A percentile compares a stretch with the other conserved stretches of the same genome.
Evolutionary conservation across 2,113 vertebrate genomes (phyloP).

Genomic region (Hemiprocne comata): DNA sequence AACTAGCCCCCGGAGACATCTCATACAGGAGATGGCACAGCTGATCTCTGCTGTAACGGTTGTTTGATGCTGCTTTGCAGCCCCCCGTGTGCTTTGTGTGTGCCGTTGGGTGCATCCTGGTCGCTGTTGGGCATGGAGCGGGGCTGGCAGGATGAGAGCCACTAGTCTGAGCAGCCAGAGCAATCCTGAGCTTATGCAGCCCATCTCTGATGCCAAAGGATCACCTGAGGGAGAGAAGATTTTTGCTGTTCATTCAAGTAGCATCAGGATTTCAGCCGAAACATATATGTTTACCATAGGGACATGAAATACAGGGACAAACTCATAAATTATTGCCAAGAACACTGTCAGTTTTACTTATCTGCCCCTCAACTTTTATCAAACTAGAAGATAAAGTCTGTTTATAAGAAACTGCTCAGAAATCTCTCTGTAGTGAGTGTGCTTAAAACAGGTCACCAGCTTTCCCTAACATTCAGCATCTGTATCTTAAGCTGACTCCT

Average conservation of each 20-base stretch:
- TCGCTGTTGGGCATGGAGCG: neutral
- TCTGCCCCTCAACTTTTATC: neutral
- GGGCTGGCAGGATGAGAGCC: neutral
- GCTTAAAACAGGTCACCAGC: neutral
- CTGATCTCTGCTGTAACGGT: neutral
- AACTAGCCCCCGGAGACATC: neutral
- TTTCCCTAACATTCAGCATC: neutral
- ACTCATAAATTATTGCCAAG: neutral
- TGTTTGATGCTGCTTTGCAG: neutral
- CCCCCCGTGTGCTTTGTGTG: neutral
- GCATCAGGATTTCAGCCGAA: neutral
- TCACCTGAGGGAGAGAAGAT: neutral
- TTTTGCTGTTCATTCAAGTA: rapidly evolving
- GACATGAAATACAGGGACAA: neutral
- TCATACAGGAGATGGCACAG: neutral
- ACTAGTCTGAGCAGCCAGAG: neutral
- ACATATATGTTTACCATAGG: neutral
- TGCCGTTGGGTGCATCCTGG: rapidly evolving
- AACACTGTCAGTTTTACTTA: neutral
- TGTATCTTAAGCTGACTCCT: neutral
- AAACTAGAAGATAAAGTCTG: neutral
- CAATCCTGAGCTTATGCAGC: too few relatives aligned
- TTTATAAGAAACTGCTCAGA: neutral
- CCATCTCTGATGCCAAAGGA: neutral
- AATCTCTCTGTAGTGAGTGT: neutral